Evolutionary conservation across 2,888 invertebrate genomes (phyloP), one percentile per base, ranked within the genome.

Genomic region (Elmis aenea): DNA sequence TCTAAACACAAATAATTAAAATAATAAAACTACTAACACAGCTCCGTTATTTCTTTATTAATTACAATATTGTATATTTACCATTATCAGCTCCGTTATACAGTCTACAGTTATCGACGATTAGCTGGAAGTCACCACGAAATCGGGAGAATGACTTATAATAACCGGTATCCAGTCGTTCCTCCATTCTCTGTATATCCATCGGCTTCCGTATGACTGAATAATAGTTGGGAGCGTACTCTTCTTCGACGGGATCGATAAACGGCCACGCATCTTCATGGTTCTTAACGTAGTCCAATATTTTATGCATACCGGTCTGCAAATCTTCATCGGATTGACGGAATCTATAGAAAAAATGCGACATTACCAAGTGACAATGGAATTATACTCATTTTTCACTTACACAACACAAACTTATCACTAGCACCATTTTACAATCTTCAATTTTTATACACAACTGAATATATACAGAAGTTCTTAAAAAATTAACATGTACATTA

Each of bases 201-300:
- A 93, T 92, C 1, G 93, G 93, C 48, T 74, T 75, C 48, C 83
- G 66, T 22, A 83, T 83, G 14, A 83, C 79, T 1, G 82, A 76
- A 58, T 83, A 83, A 61, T 83, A 86, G 65, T 87, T 85, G 0
- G 94, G 93, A 0, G 93, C 93, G 62, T 87, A 89, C 58, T 89
- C 87, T 61, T 93, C 92, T 56, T 92, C 89, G 1, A 94, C 93
- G 0, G 93, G 89, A 60, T 92, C 90, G 62, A 87, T 76, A 67
- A 95, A 94, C 1, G 93, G 93, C 93, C 93, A 94, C 1, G 93
- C 90, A 63, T 94, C 92, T 37, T 86, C 82, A 62, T 93, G 91
- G 54, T 84, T 82, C 58, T 86, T 88, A 21, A 94, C 77, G 57
- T 84, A 80, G 62, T 91, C 88, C 37, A 94, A 71, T 38, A 94